Evolutionary conservation across 2,888 invertebrate genomes (phyloP).

Genomic region (Apamea epomidion): DNA sequence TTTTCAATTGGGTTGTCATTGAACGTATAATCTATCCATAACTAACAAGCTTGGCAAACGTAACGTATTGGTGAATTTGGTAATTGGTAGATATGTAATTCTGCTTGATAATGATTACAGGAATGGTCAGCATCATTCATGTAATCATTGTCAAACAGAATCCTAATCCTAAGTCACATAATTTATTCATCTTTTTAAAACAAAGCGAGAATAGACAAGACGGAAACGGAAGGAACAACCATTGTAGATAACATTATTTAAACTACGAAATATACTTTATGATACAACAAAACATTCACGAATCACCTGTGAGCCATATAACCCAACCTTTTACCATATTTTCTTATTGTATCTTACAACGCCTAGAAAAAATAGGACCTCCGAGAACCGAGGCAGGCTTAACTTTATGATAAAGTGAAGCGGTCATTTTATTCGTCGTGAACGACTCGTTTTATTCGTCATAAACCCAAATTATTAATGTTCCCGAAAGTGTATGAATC

Average conservation of each 20-base stretch:
- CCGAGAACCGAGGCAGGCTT: slow-evolving; percentile 33
- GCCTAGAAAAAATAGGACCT: slow-evolving; percentile 54
- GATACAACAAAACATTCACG: slow-evolving; percentile 38
- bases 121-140: not conserved
- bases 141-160: too few relatives aligned
- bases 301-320: slow-evolving; percentile 61
- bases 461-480: slow-evolving; percentile 64
- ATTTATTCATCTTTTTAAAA: not conserved
- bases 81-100: not conserved
- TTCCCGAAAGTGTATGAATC: slow-evolving; percentile 60
- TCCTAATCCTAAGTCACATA: not conserved
- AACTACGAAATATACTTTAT: slow-evolving; percentile 37
- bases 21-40: not conserved
- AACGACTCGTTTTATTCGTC: slow-evolving; percentile 57
- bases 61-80: not conserved
- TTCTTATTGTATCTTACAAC: slow-evolving; percentile 55
- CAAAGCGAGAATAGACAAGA: not conserved
- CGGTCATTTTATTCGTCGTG: slow-evolving; percentile 53
- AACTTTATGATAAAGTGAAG: slow-evolving; percentile 48
- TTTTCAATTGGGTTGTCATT: not conserved
- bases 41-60: not conserved
- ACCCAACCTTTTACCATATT: slow-evolving; percentile 59
- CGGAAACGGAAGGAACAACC: slow-evolving; percentile 11
- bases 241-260: slow-evolving; percentile 42
- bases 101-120: not conserved